These are phyloP conservation scores for Leptinotarsa lineolata DNA, from an alignment of 1,140 invertebrate species.

Conservation along the genomic window DNA sequence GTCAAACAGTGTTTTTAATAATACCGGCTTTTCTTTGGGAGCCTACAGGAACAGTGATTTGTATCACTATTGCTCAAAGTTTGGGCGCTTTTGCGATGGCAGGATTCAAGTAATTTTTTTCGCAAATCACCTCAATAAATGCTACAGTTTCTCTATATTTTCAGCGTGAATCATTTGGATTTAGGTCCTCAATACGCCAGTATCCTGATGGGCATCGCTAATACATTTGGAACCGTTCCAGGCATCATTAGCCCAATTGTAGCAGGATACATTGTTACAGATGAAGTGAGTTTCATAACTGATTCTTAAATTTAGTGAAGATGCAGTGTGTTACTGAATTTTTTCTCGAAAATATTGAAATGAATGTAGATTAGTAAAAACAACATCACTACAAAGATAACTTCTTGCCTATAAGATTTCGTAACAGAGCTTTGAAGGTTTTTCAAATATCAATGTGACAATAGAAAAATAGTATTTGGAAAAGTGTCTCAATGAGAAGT, in stretches of 20 bases:
- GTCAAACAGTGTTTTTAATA: slow-evolving; percentile 81
- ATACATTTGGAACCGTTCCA: slow-evolving; percentile 86
- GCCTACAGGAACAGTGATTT: slow-evolving; percentile 71
- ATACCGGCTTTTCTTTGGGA: slow-evolving; percentile 64
- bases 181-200: slow-evolving; percentile 83
- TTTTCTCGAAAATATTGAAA: too few species aligned
- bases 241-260: slow-evolving; percentile 84
- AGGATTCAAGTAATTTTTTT: slow-evolving; percentile 72
- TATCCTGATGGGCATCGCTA: slow-evolving; percentile 84
- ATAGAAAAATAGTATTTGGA: too few species aligned
- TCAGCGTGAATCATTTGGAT: slow-evolving; percentile 85
- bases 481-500: too few species aligned
- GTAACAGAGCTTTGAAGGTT: too few species aligned
- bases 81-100: slow-evolving; percentile 88
- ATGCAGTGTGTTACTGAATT: too few species aligned
- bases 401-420: too few species aligned
- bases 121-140: neutral
- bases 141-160: slow-evolving; percentile 35
- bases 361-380: too few species aligned
- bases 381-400: too few species aligned
- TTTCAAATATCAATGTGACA: too few species aligned
- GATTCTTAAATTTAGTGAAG: too few species aligned
- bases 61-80: slow-evolving; percentile 82
- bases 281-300: slow-evolving; percentile 19
- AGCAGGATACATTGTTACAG: slow-evolving; percentile 75